Conservation (phyloP, 2,113 vertebrate species). For the Pleuronectes platessa region DNA sequence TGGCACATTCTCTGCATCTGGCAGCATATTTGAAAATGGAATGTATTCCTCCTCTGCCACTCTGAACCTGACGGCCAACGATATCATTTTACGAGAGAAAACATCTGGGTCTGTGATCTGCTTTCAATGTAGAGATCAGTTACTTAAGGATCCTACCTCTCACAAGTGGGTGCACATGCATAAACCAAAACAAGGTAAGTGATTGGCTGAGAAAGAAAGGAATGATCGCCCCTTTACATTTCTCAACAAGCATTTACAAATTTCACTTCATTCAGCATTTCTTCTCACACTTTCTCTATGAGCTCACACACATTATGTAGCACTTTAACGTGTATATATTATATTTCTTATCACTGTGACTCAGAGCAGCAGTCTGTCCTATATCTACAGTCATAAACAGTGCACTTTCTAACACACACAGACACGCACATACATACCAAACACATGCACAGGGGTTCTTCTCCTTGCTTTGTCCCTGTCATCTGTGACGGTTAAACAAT, state of each 20-base stretch:
- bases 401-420: too few relatives aligned
- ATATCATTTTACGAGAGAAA: slow-evolving; percentile 13
- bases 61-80: slow-evolving; percentile 5
- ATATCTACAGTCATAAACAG: too few relatives aligned
- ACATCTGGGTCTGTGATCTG: slow-evolving; percentile 13
- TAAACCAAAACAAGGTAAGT: neutral
- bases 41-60: slow-evolving; percentile 1
- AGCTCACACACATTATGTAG: too few relatives aligned
- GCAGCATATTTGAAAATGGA: slow-evolving; percentile 11
- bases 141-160: neutral
- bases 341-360: too few relatives aligned
- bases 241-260: neutral
- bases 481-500: too few relatives aligned
- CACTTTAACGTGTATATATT: too few relatives aligned
- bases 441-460: too few relatives aligned
- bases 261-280: neutral
- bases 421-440: too few relatives aligned
- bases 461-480: too few relatives aligned
- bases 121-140: slow-evolving; percentile 1
- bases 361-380: too few relatives aligned
- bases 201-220: neutral
- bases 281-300: too few relatives aligned
- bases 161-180: neutral
- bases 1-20: slow-evolving; percentile 23
- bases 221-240: neutral